phyloP scores from a whole-genome alignment of 2,113 vertebrate species.

The Takifugu bimaculatus region DNA sequence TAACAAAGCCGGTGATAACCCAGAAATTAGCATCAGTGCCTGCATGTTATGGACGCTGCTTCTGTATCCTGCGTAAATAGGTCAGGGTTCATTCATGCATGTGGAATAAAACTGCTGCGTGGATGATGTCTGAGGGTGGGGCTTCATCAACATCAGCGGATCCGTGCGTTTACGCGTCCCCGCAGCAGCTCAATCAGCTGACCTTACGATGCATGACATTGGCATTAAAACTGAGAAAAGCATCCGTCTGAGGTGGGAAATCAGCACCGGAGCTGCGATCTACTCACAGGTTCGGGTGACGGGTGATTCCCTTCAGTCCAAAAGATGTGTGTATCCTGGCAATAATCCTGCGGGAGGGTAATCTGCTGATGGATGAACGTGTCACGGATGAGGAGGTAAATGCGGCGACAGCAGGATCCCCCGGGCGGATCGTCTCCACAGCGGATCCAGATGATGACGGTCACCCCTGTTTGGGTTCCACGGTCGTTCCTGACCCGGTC shows the following conservation, averaged over 20 bases:
- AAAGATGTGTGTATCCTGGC: neutral
- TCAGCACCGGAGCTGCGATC: neutral
- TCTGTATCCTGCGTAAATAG: conserved; percentile 4
- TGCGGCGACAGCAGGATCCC: neutral
- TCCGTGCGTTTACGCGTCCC: conserved; percentile 29
- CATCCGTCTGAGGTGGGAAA: neutral
- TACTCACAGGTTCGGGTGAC: conserved; percentile 31
- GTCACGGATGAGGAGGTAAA: conserved; percentile 6
- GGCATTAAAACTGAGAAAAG: conserved; percentile 9
- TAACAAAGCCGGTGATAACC: neutral
- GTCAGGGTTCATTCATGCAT: conserved; percentile 39
- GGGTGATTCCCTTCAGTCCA: neutral
- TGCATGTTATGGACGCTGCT: conserved; percentile 1
- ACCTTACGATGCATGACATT: conserved; percentile 25
- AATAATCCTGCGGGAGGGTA: neutral
- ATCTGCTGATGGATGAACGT: conserved; percentile 7
- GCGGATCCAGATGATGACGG: conserved; percentile 24
- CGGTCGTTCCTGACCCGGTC: conserved; percentile 35
- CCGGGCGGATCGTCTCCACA: neutral
- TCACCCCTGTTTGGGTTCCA: conserved; percentile 14
- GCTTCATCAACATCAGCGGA: conserved; percentile 44
- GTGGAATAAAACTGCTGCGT: conserved; percentile 22
- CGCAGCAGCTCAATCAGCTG: conserved; percentile 26
- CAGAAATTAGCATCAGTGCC: neutral
- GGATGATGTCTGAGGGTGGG: conserved; percentile 45